Percentiles rank a stretch among this genome's conserved stretches.
Conservation (phyloP, 2,888 invertebrate genomes). For the Dasysyrphus tricinctus region DNA sequence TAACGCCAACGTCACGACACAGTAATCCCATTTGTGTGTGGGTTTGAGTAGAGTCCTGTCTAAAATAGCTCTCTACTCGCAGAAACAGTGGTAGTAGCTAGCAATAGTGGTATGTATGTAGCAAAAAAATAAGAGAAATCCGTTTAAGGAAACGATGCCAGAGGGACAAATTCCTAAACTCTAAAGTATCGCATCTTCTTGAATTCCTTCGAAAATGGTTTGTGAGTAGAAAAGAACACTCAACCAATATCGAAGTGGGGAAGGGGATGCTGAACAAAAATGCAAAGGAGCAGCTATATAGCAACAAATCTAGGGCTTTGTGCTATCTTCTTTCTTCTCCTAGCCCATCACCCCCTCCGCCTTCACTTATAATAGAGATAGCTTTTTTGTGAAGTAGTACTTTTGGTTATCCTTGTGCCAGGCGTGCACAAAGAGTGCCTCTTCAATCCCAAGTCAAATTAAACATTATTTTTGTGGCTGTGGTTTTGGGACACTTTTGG, state of each 20-base stretch:
- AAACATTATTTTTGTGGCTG: constrained; percentile 64
- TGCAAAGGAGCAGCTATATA: constrained; percentile 40
- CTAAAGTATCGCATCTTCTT: constrained; percentile 55
- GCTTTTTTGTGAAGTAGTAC: constrained; percentile 46
- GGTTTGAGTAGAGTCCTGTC: constrained; percentile 21
- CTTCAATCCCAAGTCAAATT: constrained; percentile 65
- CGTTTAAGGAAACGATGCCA: constrained; percentile 71
- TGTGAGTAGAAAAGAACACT: constrained; percentile 29
- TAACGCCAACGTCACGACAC: constrained; percentile 46
- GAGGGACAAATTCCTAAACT: constrained; percentile 59
- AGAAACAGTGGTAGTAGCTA: neutral
- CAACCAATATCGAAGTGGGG: neutral
- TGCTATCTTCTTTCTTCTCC: constrained; percentile 5
- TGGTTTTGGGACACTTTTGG: constrained; percentile 61
- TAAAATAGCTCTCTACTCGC: constrained; percentile 38
- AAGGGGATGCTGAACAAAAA: constrained; percentile 8
- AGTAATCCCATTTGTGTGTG: constrained; percentile 57
- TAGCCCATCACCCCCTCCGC: neutral
- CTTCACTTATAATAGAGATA: constrained; percentile 5
- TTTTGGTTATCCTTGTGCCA: constrained; percentile 44
- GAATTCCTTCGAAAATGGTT: constrained; percentile 47
- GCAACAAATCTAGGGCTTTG: constrained; percentile 18
- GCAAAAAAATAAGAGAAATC: constrained; percentile 56
- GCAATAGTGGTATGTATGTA: neutral
- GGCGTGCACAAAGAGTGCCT: constrained; percentile 25